Evolutionary conservation across 2,888 invertebrate species (phyloP), one percentile per base, ranked within the genome.

Genomic region (Alentia gelatinosa): DNA sequence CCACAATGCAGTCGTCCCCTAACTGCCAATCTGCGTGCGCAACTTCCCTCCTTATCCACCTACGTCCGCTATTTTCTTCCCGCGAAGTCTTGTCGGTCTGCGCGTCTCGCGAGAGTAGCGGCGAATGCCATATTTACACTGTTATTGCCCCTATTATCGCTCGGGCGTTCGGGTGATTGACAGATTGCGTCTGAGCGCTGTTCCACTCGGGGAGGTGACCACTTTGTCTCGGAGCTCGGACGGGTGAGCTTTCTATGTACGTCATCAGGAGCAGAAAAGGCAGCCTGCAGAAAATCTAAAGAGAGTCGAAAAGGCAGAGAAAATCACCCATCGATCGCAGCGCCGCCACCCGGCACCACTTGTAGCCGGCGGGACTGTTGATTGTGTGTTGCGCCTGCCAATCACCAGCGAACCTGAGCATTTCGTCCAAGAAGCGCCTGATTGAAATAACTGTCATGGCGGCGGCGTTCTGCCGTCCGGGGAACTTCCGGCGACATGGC

Each of bases 331-430:
- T 86, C 86, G 86, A 86, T 86, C 86, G 15, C 40, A 30, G 42
- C 47, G 50, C 50, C 26, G 35, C 47, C 30, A 26, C 15, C 9
- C 15, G 86, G 42, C 35, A 4, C 86, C 86, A 86, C 86, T 86
- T 86, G 86, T 86, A 30, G 86, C 86, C 42, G 86, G 86, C 50
- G 50, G 86, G 42, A 47, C 86, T 86, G 86, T 86, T 86, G 86
- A 86, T 86, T 86, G 86, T 47, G 86, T 86, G 86, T 86, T 86
- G 86, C 86, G 86, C 86, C 86, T 86, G 86, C 86, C 86, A 86
- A 86, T 86, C 86, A 86, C 42, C 42, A 86, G 42, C 86, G 12
- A 47, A 47, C 86, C n/a, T 42, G 47, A 47, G 47, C 79, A 47
- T 42, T 47, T 12, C 3, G 15, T 23, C 26, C 26, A 86, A 50